phyloP scores from a whole-genome alignment of 2,888 invertebrate species.

The Megamerina dolium region DNA sequence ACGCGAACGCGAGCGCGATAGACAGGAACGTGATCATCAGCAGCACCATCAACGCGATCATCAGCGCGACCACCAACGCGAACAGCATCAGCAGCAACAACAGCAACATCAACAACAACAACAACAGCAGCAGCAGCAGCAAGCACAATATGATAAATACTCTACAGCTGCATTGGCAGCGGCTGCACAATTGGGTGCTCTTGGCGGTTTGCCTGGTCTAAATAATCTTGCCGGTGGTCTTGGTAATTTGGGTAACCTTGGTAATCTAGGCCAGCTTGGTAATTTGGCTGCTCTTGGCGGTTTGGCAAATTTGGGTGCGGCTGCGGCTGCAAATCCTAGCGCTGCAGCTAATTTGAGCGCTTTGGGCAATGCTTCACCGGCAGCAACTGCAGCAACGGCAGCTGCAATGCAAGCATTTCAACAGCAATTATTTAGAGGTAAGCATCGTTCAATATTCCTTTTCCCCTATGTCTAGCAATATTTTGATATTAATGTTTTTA shows the following conservation, averaged over 20 bases:
- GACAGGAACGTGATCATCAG: constrained; percentile 32
- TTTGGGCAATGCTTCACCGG: constrained; percentile 43
- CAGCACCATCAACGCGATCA: constrained; percentile 31
- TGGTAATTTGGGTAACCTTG: constrained; percentile 36
- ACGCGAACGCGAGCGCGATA: constrained; percentile 26
- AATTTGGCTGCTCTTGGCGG: constrained; percentile 42
- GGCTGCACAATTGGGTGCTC: constrained; percentile 44
- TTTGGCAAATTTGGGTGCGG: constrained; percentile 39
- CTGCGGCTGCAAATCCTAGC: constrained; percentile 56
- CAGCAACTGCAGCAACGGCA: constrained; percentile 53
- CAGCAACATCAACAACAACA: constrained; percentile 45
- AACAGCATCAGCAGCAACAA: constrained; percentile 27
- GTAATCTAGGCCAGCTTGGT: constrained; percentile 40
- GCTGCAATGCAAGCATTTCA: constrained; percentile 80
- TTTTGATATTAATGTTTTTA: constrained; percentile 8
- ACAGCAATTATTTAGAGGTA: constrained; percentile 77
- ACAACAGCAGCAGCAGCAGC: constrained; percentile 37
- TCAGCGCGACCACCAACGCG: constrained; percentile 38
- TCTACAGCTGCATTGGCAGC: constrained; percentile 54
- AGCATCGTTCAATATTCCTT: constrained; percentile 18
- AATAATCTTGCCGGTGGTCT: constrained; percentile 41
- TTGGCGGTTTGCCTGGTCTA: constrained; percentile 43
- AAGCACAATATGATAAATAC: constrained; percentile 43
- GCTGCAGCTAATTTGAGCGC: constrained; percentile 34
- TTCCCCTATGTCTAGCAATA: neutral